phyloP scores from a whole-genome alignment of 1,140 invertebrate genomes.

The Lasioglossum albipes region DNA sequence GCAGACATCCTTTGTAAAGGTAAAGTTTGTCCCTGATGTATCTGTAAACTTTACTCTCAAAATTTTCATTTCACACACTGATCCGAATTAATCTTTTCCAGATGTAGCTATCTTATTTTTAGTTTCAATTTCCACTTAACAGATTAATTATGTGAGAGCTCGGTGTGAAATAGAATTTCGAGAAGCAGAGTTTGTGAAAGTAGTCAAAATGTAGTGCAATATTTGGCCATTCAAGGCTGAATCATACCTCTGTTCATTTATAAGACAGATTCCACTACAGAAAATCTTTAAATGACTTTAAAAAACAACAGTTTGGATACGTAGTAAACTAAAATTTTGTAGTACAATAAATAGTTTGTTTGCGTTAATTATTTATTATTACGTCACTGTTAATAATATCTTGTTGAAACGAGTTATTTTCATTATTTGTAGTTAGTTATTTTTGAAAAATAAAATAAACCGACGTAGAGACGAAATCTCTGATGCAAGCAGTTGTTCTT shows the following conservation, averaged over 20 bases:
- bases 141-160: neutral
- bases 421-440: no score
- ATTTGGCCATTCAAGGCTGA: conserved; percentile 66
- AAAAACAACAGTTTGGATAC: no score
- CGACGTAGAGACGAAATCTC: no score
- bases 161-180: conserved; percentile 33
- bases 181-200: conserved; percentile 67
- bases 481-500: no score
- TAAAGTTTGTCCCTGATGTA: conserved; percentile 59
- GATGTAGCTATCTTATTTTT: neutral
- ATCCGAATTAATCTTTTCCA: neutral
- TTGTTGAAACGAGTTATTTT: no score
- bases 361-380: no score
- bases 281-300: no score
- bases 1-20: conserved; percentile 19
- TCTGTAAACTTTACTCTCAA: conserved; percentile 66
- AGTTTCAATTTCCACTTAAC: neutral
- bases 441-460: no score
- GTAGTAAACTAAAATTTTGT: no score
- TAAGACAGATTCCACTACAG: no score
- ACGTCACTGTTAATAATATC: no score
- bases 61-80: conserved; percentile 37
- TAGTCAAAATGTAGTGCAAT: conserved; percentile 76
- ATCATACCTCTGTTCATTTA: conserved; percentile 38
- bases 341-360: no score